Conservation (phyloP, 2,888 invertebrate genomes). For the Conchocele bisecta region DNA sequence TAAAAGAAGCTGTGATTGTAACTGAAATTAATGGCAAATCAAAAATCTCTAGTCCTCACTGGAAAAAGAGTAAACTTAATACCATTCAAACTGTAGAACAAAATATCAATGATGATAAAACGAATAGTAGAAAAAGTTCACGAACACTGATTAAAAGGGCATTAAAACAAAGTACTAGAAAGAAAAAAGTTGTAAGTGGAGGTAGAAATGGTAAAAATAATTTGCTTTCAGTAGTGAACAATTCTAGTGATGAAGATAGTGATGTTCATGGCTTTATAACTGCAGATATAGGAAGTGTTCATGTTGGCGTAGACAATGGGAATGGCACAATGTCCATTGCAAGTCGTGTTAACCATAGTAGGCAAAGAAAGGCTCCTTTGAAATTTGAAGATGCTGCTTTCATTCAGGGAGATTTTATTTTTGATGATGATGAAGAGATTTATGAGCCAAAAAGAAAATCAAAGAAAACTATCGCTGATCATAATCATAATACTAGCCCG, state of each 20-base stretch:
- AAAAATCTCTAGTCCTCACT: slow-evolving; percentile 36
- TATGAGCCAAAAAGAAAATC: slow-evolving; percentile 40
- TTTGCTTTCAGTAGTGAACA: slow-evolving; percentile 17
- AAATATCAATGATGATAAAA: not conserved
- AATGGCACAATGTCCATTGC: slow-evolving; percentile 45
- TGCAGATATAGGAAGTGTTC: slow-evolving; percentile 20
- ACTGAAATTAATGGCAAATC: slow-evolving; percentile 24
- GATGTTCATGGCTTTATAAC: slow-evolving; percentile 4
- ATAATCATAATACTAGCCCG: slow-evolving; percentile 45
- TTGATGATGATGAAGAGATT: slow-evolving; percentile 47
- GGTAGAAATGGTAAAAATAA: not conserved
- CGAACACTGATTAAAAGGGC: not conserved
- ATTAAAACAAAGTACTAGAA: not conserved
- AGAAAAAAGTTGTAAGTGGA: not conserved
- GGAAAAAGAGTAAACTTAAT: slow-evolving; percentile 50
- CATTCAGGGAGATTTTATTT: slow-evolving; percentile 58
- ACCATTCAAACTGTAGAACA: slow-evolving; percentile 13
- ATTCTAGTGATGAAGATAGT: slow-evolving; percentile 29
- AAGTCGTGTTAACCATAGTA: slow-evolving; percentile 26
- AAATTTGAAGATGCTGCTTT: slow-evolving; percentile 58
- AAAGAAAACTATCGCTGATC: slow-evolving; percentile 14
- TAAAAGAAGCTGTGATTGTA: slow-evolving; percentile 19
- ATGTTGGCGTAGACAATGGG: slow-evolving; percentile 41
- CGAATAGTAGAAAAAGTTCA: not conserved
- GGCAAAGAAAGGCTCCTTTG: slow-evolving; percentile 51